Evolutionary conservation across 2,113 vertebrate genomes (phyloP).

Genomic region (Mastomys coucha): DNA sequence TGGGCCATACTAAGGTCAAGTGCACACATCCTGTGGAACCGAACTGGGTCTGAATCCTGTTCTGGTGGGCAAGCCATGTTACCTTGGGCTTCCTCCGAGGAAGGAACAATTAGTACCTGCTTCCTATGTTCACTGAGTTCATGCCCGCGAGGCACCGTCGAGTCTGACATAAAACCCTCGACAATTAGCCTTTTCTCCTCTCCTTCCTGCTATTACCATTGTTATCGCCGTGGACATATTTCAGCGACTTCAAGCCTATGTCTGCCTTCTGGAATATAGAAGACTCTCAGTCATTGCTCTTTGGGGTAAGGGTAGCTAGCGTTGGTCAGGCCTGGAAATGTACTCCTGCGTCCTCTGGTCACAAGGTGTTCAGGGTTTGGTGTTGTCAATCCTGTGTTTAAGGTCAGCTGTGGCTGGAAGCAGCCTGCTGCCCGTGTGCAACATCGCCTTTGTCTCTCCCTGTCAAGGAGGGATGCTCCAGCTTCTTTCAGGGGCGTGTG

Average conservation of each 20-base stretch:
- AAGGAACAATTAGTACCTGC: neutral
- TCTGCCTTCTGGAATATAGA: slow-evolving; percentile 18
- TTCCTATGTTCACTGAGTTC: neutral
- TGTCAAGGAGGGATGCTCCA: neutral
- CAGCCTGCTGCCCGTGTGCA: neutral
- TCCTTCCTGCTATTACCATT: neutral
- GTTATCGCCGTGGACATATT: neutral
- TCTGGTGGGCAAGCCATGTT: neutral
- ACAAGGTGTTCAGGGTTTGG: neutral
- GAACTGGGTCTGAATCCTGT: neutral
- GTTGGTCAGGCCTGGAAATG: neutral
- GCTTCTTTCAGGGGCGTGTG: slow-evolving; percentile 1
- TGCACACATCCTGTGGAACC: neutral
- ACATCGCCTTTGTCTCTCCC: neutral
- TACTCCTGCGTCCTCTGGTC: neutral
- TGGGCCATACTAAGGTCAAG: neutral
- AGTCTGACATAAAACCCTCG: neutral
- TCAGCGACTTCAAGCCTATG: slow-evolving; percentile 1
- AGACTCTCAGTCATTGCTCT: neutral
- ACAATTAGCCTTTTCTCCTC: neutral
- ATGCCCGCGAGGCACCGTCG: too few species aligned
- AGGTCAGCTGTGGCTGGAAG: neutral
- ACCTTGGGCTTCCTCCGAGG: neutral
- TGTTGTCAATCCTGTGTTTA: neutral
- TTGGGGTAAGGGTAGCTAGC: neutral